Percentiles rank a stretch among this genome's conserved stretches.
phyloP scores from a whole-genome alignment of 2,797 vertebrate genomes.

The Mareca penelope region DNA sequence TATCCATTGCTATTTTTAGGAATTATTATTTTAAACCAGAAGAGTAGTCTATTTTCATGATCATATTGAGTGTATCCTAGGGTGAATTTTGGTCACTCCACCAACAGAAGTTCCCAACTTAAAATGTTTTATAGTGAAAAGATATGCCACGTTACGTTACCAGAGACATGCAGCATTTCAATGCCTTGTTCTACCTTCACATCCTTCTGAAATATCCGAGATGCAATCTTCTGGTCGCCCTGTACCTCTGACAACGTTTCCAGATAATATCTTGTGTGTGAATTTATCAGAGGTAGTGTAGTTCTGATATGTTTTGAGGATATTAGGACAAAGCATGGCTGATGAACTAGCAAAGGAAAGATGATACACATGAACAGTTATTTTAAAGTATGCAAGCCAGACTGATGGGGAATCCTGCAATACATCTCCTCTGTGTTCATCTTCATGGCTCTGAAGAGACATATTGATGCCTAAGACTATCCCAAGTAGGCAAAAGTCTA shows the following conservation, averaged over 20 bases:
- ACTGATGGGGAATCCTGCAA: not conserved
- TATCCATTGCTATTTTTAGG: not conserved
- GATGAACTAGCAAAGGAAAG: not conserved
- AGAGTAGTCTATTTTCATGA: not conserved
- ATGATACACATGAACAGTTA: not conserved
- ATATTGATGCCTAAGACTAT: not conserved
- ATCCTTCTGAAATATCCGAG: not conserved
- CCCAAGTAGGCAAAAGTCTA: not conserved
- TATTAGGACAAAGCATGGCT: not conserved
- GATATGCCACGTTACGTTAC: not conserved
- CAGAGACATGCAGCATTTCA: not conserved
- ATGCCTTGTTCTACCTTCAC: not conserved
- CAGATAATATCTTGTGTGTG: not conserved
- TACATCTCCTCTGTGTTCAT: not conserved
- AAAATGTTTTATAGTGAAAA: not conserved
- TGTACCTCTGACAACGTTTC: not conserved
- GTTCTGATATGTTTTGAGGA: not conserved
- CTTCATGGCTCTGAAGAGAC: not conserved
- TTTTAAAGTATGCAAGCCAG: not conserved
- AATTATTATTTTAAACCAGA: not conserved
- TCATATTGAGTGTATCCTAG: not conserved
- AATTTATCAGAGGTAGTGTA: not conserved
- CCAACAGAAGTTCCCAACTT: not conserved
- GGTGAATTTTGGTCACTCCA: not conserved
- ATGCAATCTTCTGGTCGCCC: not conserved